phyloP scores from a whole-genome alignment of 2,888 invertebrate genomes.

The Gastrophysa polygoni region DNA sequence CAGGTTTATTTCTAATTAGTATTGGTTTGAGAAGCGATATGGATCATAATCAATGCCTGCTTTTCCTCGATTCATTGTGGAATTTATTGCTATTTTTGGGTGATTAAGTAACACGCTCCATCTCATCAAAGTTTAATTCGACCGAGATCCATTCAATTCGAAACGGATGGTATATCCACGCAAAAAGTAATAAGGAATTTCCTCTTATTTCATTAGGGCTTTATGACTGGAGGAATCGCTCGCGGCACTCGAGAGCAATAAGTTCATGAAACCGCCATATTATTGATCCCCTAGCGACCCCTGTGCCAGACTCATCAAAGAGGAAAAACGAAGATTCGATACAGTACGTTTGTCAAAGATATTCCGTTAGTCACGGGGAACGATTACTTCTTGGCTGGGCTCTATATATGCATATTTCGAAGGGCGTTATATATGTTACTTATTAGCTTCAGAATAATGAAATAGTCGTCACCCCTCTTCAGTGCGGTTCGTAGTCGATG shows the following conservation, averaged over 20 bases:
- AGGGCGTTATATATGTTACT: slow-evolving; percentile 6
- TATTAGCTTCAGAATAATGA: slow-evolving; percentile 26
- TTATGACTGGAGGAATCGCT: slow-evolving; percentile 33
- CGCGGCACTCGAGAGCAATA: slow-evolving; percentile 26
- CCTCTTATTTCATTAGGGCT: slow-evolving; percentile 38
- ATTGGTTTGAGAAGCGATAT: no score
- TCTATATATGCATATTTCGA: not conserved
- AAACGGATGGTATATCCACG: slow-evolving; percentile 27
- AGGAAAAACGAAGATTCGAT: slow-evolving; percentile 31
- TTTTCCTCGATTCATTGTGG: no score
- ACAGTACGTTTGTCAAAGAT: slow-evolving; percentile 32
- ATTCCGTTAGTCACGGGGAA: slow-evolving; percentile 3
- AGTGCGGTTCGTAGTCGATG: not conserved
- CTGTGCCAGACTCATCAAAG: slow-evolving; percentile 23
- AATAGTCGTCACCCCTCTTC: slow-evolving; percentile 19
- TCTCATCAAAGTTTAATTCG: not conserved
- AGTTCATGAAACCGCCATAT: slow-evolving; percentile 31
- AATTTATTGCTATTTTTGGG: not conserved
- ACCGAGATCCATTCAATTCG: slow-evolving; percentile 21
- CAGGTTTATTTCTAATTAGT: no score
- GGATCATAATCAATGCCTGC: no score
- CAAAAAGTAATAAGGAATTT: slow-evolving; percentile 32
- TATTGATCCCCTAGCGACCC: slow-evolving; percentile 23
- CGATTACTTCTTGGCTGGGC: slow-evolving; percentile 1
- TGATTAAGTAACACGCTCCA: not conserved